Conservation (phyloP, 2,113 vertebrate species). For the Hystrix cristata region DNA sequence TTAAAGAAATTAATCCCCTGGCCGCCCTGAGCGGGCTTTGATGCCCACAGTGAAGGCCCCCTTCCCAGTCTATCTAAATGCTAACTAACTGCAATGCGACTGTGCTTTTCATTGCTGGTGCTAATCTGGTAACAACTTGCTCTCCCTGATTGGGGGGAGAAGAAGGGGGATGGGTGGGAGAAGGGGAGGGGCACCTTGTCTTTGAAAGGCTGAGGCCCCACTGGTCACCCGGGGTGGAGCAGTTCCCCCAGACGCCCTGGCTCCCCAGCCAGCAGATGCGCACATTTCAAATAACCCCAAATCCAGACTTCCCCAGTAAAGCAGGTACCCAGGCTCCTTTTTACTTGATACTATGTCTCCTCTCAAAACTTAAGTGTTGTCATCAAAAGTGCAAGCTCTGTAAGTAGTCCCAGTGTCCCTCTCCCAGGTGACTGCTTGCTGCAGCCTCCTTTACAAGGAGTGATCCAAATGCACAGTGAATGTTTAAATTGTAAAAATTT, state of each 20-base stretch:
- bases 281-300: not conserved
- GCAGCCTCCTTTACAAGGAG: not conserved
- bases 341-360: rapidly evolving
- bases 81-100: constrained; percentile 93
- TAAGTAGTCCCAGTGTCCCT: not conserved
- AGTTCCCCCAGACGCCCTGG: not conserved
- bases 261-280: not conserved
- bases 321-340: rapidly evolving
- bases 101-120: constrained; percentile 89
- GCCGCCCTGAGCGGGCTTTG: constrained; percentile 89
- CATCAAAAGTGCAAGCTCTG: not conserved
- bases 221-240: not conserved
- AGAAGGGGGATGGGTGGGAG: not conserved
- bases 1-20: constrained; percentile 93
- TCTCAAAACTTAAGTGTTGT: not conserved
- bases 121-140: constrained; percentile 92
- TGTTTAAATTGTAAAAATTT: not conserved
- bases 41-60: constrained; percentile 94
- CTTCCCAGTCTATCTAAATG: constrained; percentile 99
- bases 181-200: not conserved
- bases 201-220: not conserved
- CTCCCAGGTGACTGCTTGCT: too few relatives aligned
- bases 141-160: constrained; percentile 79
- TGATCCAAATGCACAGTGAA: not conserved
- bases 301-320: not conserved